Base-by-base conservation (phyloP, 1,140 invertebrate genomes). In the Leptinotarsa undecemlineata region DNA sequence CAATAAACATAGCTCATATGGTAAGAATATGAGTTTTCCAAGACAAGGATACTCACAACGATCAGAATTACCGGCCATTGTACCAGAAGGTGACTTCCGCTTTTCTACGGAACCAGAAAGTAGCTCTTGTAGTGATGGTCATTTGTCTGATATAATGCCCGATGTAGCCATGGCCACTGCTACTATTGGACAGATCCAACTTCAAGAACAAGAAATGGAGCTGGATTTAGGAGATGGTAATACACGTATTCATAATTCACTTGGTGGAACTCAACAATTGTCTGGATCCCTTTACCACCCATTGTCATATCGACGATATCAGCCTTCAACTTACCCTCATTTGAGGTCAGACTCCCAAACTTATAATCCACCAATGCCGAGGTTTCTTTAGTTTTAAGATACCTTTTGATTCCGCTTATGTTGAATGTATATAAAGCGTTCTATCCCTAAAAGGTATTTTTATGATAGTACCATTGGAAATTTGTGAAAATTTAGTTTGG, bases 131-230 rank as follows among this genome's bases (percentile, higher is more conserved):
- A 89, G 88, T 79, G 91, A 92, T 69, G 90, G 91, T 33, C 91
- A 92, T 79, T 85, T 95, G 48, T 94, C 93, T 68, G 93, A 93
- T 76, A 91, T 93, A 79, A 94, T 95, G 92, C 94, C 94, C 2
- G 94, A 95, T 84, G 94, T 95, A 66, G 93, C 94, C n/a, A 94
- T 95, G 92, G 93, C 93, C 48, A 94, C 93, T 1, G 89, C 92
- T 3, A 92, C 92, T 1, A 86, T 94, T 60, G 89, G 89, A 15
- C 90, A 91, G 75, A 86, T 93, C 68, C 90, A 91, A 79, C 84
- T 94, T 62, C 92, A 93, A 77, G 89, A 90, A 78, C 88, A 88
- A 71, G 89, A 91, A 80, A 84, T 90, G 74, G 87, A 89, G 76
- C 85, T 94, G 76, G 94, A 95, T 86, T 88, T 95, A 74, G 93